Conservation (phyloP, 2,888 invertebrate species). For the Pomacea canaliculata region DNA sequence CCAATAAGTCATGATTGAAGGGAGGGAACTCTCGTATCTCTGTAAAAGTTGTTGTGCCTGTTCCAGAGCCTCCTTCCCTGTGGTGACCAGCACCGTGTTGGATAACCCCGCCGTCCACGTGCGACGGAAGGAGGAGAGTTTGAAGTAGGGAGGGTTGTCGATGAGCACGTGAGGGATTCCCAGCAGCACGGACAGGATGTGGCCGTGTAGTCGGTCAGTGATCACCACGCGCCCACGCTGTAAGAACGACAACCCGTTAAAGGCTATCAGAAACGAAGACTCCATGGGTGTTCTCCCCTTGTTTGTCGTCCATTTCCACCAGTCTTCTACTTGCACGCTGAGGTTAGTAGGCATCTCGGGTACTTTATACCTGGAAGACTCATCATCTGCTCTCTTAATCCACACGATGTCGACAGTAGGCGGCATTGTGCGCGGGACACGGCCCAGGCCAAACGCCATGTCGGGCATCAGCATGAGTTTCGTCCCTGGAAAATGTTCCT, state of each 20-base stretch:
- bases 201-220: conserved; percentile 40
- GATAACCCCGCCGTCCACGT: conserved; percentile 32
- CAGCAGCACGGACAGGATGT: conserved; percentile 30
- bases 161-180: conserved; percentile 37
- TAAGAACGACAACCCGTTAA: conserved; percentile 34
- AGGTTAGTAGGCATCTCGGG: conserved; percentile 23
- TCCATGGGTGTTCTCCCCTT: conserved; percentile 28
- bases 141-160: conserved; percentile 30
- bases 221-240: conserved; percentile 39
- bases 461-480: conserved; percentile 36
- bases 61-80: conserved; percentile 22
- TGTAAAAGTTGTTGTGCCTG: conserved; percentile 19
- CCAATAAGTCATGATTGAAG: not conserved
- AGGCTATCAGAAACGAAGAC: conserved; percentile 26
- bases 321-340: conserved; percentile 25
- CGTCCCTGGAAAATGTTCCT: conserved; percentile 25
- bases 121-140: conserved; percentile 27
- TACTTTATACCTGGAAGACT: conserved; percentile 26
- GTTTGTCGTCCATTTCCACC: conserved; percentile 30
- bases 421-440: conserved; percentile 28
- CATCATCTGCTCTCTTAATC: conserved; percentile 34
- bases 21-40: conserved; percentile 17
- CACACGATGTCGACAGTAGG: conserved; percentile 40
- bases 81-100: conserved; percentile 27
- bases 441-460: conserved; percentile 37